Evolutionary conservation across 2,113 vertebrate genomes (phyloP).

Genomic region (Vidua chalybeata): DNA sequence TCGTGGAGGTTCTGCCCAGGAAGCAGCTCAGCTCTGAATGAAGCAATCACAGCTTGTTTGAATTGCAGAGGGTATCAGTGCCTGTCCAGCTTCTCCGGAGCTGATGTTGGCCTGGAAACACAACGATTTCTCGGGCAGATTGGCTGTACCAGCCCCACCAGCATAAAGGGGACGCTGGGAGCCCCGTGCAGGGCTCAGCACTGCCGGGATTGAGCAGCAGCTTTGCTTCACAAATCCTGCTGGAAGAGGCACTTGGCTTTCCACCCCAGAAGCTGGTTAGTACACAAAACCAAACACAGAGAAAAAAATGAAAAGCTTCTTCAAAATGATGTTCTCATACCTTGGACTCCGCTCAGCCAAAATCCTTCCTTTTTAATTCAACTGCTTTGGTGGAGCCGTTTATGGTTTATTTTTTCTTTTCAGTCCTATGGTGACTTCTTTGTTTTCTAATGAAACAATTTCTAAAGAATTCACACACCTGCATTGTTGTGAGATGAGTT

Average conservation of each 20-base stretch:
- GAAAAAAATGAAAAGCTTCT: not conserved
- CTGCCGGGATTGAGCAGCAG: not conserved
- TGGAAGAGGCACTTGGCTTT: not conserved
- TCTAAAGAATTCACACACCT: conserved; percentile 14
- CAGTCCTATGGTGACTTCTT: not conserved
- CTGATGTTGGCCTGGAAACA: not conserved
- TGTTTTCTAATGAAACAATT: not conserved
- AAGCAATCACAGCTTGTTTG: not conserved
- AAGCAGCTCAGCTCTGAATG: not conserved
- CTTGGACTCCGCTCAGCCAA: not conserved
- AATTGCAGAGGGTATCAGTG: not conserved
- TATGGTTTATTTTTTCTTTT: not conserved
- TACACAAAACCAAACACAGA: not conserved
- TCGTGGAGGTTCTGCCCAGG: not conserved
- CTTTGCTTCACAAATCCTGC: not conserved
- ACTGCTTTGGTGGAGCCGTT: not conserved
- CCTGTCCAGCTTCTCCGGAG: not conserved
- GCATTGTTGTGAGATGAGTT: not conserved
- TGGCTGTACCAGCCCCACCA: not conserved
- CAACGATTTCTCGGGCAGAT: not conserved
- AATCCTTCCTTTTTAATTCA: not conserved
- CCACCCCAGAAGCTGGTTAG: not conserved
- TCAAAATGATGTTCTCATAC: not conserved
- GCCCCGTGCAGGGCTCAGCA: not conserved
- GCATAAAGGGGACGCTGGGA: accelerated